A percentile compares a stretch with the other conserved stretches of the same genome.
Evolutionary conservation across 2,113 vertebrate species (phyloP).

Genomic region (Columba livia): DNA sequence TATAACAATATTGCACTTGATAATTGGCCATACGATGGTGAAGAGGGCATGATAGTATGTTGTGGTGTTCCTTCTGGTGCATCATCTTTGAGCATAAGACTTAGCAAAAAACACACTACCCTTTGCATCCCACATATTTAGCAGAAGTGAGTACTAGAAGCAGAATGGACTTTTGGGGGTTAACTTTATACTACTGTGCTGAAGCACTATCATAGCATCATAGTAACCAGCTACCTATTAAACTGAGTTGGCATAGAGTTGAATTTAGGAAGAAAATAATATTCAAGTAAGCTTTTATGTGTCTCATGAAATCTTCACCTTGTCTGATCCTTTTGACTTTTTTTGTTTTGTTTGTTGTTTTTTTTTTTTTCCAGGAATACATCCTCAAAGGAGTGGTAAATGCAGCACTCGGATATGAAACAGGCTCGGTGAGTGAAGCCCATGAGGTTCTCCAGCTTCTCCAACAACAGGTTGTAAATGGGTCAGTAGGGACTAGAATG

Average conservation of each 20-base stretch:
- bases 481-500: not conserved
- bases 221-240: not conserved
- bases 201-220: not conserved
- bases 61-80: not conserved
- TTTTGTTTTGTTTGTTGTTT: not conserved
- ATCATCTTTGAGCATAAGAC: not conserved
- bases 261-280: not conserved
- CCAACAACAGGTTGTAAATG: not conserved
- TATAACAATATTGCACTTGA: not conserved
- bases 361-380: conserved; percentile 82
- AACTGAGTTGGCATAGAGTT: not conserved
- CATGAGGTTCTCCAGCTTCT: not conserved
- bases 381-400: conserved; percentile 97
- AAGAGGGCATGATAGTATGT: not conserved
- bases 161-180: not conserved
- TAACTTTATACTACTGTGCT: not conserved
- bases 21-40: not conserved
- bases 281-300: not conserved
- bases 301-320: not conserved
- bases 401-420: conserved; percentile 92
- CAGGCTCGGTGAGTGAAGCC: conserved; percentile 87
- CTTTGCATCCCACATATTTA: not conserved
- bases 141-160: not conserved
- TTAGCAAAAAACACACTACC: not conserved
- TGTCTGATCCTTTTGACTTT: not conserved